phyloP scores from a whole-genome alignment of 2,797 vertebrate species.

The Lepilemur ruficaudatus region DNA sequence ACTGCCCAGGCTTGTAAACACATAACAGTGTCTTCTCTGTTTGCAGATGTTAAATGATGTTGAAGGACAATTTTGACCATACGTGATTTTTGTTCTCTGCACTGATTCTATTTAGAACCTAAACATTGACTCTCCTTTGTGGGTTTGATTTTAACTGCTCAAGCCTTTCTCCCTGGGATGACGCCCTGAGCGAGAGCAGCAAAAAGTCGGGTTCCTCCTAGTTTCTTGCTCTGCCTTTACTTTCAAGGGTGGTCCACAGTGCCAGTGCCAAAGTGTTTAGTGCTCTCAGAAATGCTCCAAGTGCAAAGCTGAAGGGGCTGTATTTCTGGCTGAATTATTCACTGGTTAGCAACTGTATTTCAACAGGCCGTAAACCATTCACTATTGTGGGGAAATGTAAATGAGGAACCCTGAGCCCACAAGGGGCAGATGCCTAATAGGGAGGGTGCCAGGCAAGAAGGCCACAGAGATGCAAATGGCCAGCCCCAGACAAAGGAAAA shows the following conservation, averaged over 20 bases:
- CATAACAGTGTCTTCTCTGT: background rate
- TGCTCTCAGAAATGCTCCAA: background rate
- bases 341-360: slow-evolving; percentile 48
- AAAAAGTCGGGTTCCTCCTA: background rate
- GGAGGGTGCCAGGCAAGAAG: background rate
- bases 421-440: background rate
- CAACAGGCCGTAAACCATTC: background rate
- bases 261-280: background rate
- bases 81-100: background rate
- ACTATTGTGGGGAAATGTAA: slow-evolving; percentile 55
- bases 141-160: background rate
- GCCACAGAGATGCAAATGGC: slow-evolving; percentile 30
- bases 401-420: slow-evolving; percentile 11
- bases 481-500: background rate
- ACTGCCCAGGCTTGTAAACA: background rate
- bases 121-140: background rate
- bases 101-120: background rate
- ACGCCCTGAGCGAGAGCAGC: background rate
- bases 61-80: background rate
- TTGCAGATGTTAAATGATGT: background rate
- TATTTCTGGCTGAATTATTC: slow-evolving; percentile 29
- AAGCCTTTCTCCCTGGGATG: background rate
- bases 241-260: background rate
- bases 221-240: background rate
- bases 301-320: background rate